These are phyloP conservation scores for Cinclus mexicanus DNA, from an alignment of 2,113 vertebrate species.

Conservation along the genomic window DNA sequence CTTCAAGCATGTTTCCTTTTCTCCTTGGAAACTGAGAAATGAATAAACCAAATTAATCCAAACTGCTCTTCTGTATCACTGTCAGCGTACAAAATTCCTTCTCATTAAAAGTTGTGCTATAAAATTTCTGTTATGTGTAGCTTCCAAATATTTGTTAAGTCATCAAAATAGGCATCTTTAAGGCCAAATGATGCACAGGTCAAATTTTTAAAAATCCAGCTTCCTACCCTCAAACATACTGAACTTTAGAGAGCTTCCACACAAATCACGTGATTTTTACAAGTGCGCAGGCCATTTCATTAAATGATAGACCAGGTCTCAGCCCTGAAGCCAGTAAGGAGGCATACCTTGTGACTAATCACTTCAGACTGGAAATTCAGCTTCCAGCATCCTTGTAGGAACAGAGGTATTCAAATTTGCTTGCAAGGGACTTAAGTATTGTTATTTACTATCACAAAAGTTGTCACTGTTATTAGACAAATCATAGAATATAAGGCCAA, in stretches of 20 bases:
- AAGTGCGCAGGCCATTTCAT: background rate
- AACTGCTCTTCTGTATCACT: background rate
- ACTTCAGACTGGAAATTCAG: conserved; percentile 30
- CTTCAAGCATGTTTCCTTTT: background rate
- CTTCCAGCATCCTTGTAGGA: background rate
- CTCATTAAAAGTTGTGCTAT: background rate
- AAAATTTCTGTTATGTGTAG: background rate
- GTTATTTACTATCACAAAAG: background rate
- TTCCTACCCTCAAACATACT: background rate
- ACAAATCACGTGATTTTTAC: background rate
- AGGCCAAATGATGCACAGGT: background rate
- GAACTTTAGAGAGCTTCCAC: background rate
- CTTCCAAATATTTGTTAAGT: background rate
- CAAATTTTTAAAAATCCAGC: background rate
- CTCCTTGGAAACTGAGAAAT: conserved; percentile 34
- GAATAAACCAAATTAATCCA: background rate
- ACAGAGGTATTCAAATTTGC: background rate
- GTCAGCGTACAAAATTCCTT: background rate
- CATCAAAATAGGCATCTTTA: background rate
- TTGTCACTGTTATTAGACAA: background rate
- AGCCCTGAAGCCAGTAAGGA: background rate
- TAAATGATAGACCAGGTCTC: background rate
- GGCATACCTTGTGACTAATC: background rate
- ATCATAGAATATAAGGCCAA: background rate
- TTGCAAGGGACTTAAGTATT: background rate